Base-by-base conservation (phyloP, 2,888 invertebrate species). In the Lepetodrilus schrolli region DNA sequence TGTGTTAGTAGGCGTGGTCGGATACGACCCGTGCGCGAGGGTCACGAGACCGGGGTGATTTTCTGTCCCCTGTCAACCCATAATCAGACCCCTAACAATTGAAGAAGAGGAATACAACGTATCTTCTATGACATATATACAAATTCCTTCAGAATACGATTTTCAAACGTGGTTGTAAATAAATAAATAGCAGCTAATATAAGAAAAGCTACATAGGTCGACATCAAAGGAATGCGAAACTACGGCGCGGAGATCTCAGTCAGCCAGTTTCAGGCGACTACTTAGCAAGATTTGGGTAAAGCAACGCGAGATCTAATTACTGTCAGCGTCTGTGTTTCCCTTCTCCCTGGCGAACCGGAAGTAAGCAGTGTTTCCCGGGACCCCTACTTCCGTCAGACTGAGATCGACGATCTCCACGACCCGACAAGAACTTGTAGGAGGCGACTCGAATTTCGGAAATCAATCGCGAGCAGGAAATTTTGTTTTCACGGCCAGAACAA, bases 341-440 rank as follows among this genome's bases (percentile, higher is more conserved):
- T 26, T 34, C 58, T 58, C 58, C 13, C 58, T 17, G 58, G 58
- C 58, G 26, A 7, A 58, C 58, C 58, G 58, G 58, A 58, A 58
- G 58, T 30, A 17, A 34, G 21, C 34, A 34, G 58, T 58, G 58
- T 58, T 58, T 23, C 30, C 17, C 58, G 23, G 23, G 58, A n/a
- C 10, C 34, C 58, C 34, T 23, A 34, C 30, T 58, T 58, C 58
- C 58, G 58, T 17, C 30, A 23, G 58, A 13, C n/a, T 30, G 30
- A 26, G 58, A 58, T 26, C 30, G 17, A 13, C 23, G 34, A 23
- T 58, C 58, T 34, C 58, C 34, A 13, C 13, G 58, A 13, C 17
- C 13, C 58, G 58, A 21, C 26, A n/a, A 17, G 30, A 58, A 58
- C 58, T 58, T 58, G 58, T 58, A 58, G 58, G 58, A 13, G 13